A percentile compares a stretch with the other conserved stretches of the same genome.
phyloP scores from a whole-genome alignment of 2,113 vertebrate species.

The Accipiter cooperii region DNA sequence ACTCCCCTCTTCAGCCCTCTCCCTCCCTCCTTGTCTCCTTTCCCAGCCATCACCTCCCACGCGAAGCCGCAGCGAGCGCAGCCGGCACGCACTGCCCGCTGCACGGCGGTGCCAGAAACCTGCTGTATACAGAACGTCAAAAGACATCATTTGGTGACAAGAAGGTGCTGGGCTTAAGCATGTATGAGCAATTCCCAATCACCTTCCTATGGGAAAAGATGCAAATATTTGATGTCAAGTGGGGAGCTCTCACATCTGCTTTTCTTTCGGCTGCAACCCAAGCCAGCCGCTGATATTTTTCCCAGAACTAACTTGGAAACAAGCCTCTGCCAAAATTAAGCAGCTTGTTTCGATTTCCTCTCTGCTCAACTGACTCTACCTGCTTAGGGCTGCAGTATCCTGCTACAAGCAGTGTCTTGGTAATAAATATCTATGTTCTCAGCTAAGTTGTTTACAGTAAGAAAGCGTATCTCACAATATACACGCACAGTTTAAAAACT shows the following conservation, averaged over 20 bases:
- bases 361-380: background rate
- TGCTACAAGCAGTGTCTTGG: background rate
- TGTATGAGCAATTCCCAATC: background rate
- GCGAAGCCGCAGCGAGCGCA: accelerated
- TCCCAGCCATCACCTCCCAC: background rate
- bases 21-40: background rate
- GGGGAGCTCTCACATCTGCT: background rate
- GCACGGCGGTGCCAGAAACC: background rate
- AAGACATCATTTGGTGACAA: background rate
- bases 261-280: background rate
- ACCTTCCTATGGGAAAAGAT: background rate
- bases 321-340: background rate
- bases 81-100: background rate
- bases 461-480: background rate
- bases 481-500: background rate
- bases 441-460: background rate
- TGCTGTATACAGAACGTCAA: background rate
- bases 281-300: background rate
- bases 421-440: background rate
- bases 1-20: background rate
- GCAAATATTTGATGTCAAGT: background rate
- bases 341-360: background rate
- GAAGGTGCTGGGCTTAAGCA: background rate
- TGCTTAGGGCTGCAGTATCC: background rate
- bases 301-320: background rate